Percentiles rank a stretch among this genome's conserved stretches.
Evolutionary conservation across 2,113 vertebrate species (phyloP).

Genomic region (Chaenogobius annularis): DNA sequence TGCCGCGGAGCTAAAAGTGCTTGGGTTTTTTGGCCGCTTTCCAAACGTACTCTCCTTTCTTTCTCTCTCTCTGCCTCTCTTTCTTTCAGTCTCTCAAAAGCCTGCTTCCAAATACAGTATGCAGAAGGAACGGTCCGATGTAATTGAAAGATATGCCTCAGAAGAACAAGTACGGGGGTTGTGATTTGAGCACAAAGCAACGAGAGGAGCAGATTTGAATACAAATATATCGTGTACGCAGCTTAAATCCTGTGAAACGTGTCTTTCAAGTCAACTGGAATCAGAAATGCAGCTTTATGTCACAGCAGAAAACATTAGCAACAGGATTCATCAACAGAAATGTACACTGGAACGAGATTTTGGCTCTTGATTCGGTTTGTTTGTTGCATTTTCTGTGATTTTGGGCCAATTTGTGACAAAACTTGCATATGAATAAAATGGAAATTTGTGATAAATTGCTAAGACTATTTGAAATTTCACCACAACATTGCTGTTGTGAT

Average conservation of each 20-base stretch:
- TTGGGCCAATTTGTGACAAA: background rate
- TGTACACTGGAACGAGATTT: background rate
- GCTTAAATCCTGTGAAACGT: background rate
- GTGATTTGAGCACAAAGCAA: background rate
- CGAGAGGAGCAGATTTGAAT: background rate
- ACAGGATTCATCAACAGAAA: background rate
- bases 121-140: background rate
- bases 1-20: slow-evolving; percentile 3
- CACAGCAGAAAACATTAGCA: background rate
- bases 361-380: background rate
- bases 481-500: background rate
- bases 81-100: background rate
- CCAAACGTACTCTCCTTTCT: background rate
- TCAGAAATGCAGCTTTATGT: background rate
- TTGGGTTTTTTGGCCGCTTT: background rate
- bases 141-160: background rate
- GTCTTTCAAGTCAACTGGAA: background rate
- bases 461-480: background rate
- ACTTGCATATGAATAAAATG: too few species aligned
- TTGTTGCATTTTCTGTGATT: background rate
- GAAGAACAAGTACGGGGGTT: background rate
- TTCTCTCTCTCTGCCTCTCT: background rate
- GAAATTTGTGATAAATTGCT: background rate
- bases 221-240: background rate
- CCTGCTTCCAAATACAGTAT: background rate